Base-by-base conservation (phyloP, 2,888 invertebrate species). In the Trichogramma dendrolimi region DNA sequence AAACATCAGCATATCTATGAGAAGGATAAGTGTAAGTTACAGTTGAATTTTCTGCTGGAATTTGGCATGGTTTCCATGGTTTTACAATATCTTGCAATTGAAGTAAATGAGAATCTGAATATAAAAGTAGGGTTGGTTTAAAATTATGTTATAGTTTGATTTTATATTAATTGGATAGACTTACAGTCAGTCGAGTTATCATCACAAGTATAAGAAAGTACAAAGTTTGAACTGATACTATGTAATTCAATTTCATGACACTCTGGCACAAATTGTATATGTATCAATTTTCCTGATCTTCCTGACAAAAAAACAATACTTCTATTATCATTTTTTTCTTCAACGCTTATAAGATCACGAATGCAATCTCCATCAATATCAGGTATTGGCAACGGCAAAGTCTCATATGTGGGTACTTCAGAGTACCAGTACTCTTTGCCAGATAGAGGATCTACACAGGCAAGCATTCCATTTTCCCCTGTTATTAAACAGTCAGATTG, bases 401-500 rank as follows among this genome's bases (percentile, higher is more conserved):
- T 75, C 80, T 83, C 72, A 81, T 85, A 71, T 83, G 86, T 64
- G 82, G 83, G 71, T 83, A 83, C 85, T 84, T 86, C 69, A 80
- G 82, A 73, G 82, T 82, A 71, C 85, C 84, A 65, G 80, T 72
- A 73, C 60, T 72, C 83, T 1, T 80, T 82, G 6, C 87, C 87
- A 11, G 85, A 83, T 5, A 83, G 79, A 5, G 86, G 84, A 71
- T 87, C 83, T 8, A 88, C 82, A 50, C 84, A 84, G 53, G 83
- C 83, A 64, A 85, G 68, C 61, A 86, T 80, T 0, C 90, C 90
- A 67, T 85, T 86, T 43, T 87, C 84, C 38, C 91, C 90, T 14
- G 88, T 83, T 5, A 92, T 84, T 59, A 92, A 81, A 69, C 92
- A 92, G 72, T 92, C 91, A 8, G 86, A 84, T 58, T 85, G 84